Evolutionary conservation across 2,797 vertebrate genomes (phyloP), one percentile per base, ranked within the genome.

Genomic region (Sebastes taczanowskii): DNA sequence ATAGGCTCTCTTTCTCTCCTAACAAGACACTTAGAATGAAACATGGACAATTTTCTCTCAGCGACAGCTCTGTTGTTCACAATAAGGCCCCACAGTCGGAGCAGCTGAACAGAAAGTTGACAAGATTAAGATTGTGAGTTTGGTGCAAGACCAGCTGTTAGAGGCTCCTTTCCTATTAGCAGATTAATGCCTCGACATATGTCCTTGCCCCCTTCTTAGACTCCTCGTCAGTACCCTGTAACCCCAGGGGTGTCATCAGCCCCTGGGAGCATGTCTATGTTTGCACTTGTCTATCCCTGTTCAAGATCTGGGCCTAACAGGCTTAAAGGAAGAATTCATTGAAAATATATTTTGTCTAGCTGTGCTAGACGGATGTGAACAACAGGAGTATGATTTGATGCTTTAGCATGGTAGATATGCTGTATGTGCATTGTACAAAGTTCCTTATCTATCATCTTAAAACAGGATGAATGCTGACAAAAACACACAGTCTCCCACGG

Each of bases 41-140:
- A 88, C 84, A 87, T 83, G 82, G 70, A 88, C 73, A 78, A 18
- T 76, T 85, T 84, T 90, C 86, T 81, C 38, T 63, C 60, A 23
- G 61, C 63, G 83, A 84, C 84, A 86, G 82, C 72, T 80, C 82
- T 83, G 88, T 87, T 86, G 87, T 72, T 90, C 86, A 84, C 83
- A 83, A 84, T 86, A 71, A 80, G 82, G 63, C 79, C 79, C 46
- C 77, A 76, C 62, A 91, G 78, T 84, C 78, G 59, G 62, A 78
- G 77, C 83, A 85, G 75, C 79, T 86, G 74, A 89, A 84, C 83
- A 77, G 85, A 90, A 92, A 89, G 90, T 91, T 91, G 82, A 89
- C 91, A 79, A 84, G 86, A 92, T 94, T 91, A 91, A 84, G 78
- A 89, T 58, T 80, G 70, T 71, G 85, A 87, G 72, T 90, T 89